phyloP scores from a whole-genome alignment of 2,888 invertebrate species.

The Plagodis dolabraria region DNA sequence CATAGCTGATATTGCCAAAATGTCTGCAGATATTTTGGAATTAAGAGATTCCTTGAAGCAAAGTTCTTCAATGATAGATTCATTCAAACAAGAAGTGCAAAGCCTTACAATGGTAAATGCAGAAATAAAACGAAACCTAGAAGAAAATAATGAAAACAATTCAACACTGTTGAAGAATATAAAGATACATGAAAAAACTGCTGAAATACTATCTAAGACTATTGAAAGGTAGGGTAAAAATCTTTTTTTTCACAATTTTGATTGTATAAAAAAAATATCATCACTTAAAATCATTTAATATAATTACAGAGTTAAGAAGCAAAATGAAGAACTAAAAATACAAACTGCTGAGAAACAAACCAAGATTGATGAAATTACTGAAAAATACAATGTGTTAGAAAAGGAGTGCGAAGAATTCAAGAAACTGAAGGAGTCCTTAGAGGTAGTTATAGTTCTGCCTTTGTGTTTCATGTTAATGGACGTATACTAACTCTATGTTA shows the following conservation, averaged over 20 bases:
- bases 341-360: slow-evolving; percentile 56
- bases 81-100: slow-evolving; percentile 61
- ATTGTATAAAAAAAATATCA: background rate
- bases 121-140: slow-evolving; percentile 58
- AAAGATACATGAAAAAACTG: slow-evolving; percentile 74
- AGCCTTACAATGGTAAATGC: slow-evolving; percentile 62
- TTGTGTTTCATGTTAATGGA: no score
- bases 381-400: slow-evolving; percentile 54
- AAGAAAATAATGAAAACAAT: slow-evolving; percentile 63
- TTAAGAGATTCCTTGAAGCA: slow-evolving; percentile 65
- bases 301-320: slow-evolving; percentile 60
- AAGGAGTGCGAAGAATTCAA: slow-evolving; percentile 62
- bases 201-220: slow-evolving; percentile 71
- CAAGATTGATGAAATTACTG: slow-evolving; percentile 60
- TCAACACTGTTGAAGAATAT: slow-evolving; percentile 66
- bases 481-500: no score
- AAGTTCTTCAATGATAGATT: slow-evolving; percentile 58
- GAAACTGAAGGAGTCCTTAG: slow-evolving; percentile 52
- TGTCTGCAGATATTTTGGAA: slow-evolving; percentile 65
- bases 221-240: slow-evolving; percentile 63
- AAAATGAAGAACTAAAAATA: slow-evolving; percentile 64
- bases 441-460: slow-evolving; percentile 44
- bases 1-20: slow-evolving; percentile 61
- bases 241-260: background rate
- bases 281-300: background rate